Base-by-base conservation (phyloP, 1,140 invertebrate genomes). In the Drosophila nannoptera region DNA sequence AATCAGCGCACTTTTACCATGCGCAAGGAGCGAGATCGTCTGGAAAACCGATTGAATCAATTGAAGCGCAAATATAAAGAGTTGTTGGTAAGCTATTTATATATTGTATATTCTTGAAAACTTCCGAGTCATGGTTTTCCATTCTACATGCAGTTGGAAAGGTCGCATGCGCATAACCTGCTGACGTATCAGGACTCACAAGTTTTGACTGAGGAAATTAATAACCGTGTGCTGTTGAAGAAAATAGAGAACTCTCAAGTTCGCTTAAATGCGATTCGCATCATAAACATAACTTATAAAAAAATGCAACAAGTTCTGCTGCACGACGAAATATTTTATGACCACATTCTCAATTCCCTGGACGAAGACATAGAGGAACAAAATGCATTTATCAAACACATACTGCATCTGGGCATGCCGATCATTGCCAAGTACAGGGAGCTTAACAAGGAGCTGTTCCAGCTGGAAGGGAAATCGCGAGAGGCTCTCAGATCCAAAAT, bases 1-100 rank as follows among this genome's bases (percentile, higher is more conserved):
- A 88, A 89, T 76, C 84, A 88, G 38, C 77, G 83, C 2, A 89
- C 88, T 2, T 89, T 89, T 78, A 75, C 78, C 6, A 56, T 87
- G 77, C 80, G 87, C 0, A 89, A 89, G 54, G 84, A 89, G 54
- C 73, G 84, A 2, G 88, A 89, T 78, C 87, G 84, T 9, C 52
- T 88, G 5, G 56, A 74, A 9, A 70, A 61, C 67, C 77, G 77
- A 0, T 61, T 86, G 31, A 22, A 55, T 22, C 71, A 82, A 50
- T 42, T 87, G 0, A 82, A 83, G 35, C 14, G 68, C 5, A 60
- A 82, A 11, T 86, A 75, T 42, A 87, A 62, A 11, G 53, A 65
- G 0, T 16, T 81, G 14, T 12, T 84, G 73, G 80, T 83, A 42
- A 42, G n/a, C n/a, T n/a, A n/a, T n/a, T n/a, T n/a, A n/a, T n/a